Conservation (phyloP, 1,140 invertebrate genomes). For the Phortica variegata region DNA sequence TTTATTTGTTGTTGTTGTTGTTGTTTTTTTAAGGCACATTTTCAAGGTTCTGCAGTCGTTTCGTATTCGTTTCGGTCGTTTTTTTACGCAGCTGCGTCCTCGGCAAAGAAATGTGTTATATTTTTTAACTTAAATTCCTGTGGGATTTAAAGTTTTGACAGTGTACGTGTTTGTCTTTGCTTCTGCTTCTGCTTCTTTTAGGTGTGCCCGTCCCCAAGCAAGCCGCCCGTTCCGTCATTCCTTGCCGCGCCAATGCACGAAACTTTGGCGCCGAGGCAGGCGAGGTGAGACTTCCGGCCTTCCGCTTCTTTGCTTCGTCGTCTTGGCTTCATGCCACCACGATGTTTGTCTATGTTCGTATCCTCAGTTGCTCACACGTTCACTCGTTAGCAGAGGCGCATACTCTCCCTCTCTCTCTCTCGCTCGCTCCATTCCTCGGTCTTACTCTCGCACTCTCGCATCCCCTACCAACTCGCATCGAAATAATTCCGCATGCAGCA, state of each 20-base stretch:
- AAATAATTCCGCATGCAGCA: slow-evolving; percentile 24
- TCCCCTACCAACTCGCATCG: slow-evolving; percentile 24
- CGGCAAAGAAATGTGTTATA: slow-evolving; percentile 37
- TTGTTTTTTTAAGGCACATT: slow-evolving; percentile 35
- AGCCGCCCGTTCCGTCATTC: no score
- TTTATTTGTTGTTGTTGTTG: slow-evolving; percentile 15
- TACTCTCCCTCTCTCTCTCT: slow-evolving; percentile 8
- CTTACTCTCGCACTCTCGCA: not conserved
- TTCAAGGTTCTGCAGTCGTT: slow-evolving; percentile 37
- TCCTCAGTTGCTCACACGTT: no score
- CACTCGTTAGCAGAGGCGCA: no score
- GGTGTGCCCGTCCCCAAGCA: no score
- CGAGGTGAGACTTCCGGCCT: not conserved
- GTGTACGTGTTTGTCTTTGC: slow-evolving; percentile 52
- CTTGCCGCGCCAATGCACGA: not conserved
- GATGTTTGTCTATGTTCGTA: no score
- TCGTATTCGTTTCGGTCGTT: slow-evolving; percentile 8
- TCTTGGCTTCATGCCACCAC: slow-evolving; percentile 23
- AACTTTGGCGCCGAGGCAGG: slow-evolving; percentile 31
- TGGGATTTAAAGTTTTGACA: slow-evolving; percentile 54
- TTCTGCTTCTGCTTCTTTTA: no score
- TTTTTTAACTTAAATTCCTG: slow-evolving; percentile 54
- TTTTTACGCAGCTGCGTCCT: slow-evolving; percentile 31
- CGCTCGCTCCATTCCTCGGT: not conserved
- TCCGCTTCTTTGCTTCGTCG: not conserved